These are phyloP conservation scores for Strigops habroptila DNA, from an alignment of 2,113 vertebrate species.

Conservation along the genomic window DNA sequence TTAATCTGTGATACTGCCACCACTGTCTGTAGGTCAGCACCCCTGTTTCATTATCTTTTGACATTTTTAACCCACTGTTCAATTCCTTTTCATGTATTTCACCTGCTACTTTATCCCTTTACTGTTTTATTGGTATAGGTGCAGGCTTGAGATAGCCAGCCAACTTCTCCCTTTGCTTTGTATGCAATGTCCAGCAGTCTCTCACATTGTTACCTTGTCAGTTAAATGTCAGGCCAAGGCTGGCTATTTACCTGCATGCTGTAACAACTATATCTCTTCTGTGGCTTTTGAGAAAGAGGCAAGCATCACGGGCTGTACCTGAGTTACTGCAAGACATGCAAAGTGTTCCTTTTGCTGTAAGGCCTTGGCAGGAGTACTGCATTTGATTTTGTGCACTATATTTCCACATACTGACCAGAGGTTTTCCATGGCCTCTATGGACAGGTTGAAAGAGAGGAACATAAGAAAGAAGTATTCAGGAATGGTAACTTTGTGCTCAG, in stretches of 20 bases:
- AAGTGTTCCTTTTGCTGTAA: neutral
- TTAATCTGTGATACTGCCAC: neutral
- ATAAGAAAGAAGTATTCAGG: neutral
- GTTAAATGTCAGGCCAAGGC: neutral
- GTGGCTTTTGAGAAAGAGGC: neutral
- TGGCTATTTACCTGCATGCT: neutral
- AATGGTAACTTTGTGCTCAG: neutral
- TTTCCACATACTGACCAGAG: neutral
- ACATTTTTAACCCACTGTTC: neutral
- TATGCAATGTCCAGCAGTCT: neutral
- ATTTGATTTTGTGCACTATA: neutral
- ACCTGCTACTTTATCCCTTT: neutral
- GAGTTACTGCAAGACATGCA: neutral
- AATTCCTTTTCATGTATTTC: neutral
- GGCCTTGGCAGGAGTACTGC: neutral
- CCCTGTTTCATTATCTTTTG: neutral
- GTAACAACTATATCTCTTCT: fast-evolving
- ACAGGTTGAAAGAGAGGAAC: neutral
- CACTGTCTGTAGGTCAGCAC: neutral
- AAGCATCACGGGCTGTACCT: neutral
- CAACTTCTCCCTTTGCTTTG: neutral
- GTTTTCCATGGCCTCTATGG: neutral
- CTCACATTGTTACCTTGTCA: neutral
- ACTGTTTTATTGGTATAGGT: neutral
- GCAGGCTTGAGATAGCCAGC: neutral